Conservation (phyloP, 2,797 vertebrate species). For the Mergus octosetaceus region DNA sequence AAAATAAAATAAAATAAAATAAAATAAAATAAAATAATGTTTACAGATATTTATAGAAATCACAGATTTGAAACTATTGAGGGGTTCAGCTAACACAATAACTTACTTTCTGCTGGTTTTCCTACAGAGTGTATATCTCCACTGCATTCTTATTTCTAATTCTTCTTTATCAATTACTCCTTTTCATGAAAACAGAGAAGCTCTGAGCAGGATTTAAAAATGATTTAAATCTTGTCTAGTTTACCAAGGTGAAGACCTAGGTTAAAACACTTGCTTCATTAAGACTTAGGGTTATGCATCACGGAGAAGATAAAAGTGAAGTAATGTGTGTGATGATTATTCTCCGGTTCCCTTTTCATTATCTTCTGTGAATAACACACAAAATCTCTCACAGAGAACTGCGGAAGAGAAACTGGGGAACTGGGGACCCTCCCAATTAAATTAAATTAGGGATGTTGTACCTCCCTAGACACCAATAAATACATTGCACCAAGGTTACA, state of each 20-base stretch:
- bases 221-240: background rate
- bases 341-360: background rate
- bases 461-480: background rate
- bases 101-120: background rate
- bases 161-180: background rate
- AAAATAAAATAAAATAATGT: background rate
- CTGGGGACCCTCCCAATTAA: background rate
- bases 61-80: constrained; percentile 3
- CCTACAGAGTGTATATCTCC: background rate
- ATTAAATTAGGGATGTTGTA: background rate
- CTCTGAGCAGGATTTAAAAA: background rate
- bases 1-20: background rate
- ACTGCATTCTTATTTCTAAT: background rate
- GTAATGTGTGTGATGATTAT: background rate
- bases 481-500: background rate
- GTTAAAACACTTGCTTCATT: background rate
- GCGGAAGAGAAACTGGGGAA: background rate
- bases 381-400: background rate
- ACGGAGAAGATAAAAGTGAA: background rate
- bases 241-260: background rate
- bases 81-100: background rate
- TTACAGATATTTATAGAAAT: background rate
- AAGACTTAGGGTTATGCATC: background rate
- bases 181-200: background rate
- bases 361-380: background rate